These are phyloP conservation scores for Forbesichthys papilliferus DNA, from an alignment of 2,113 vertebrate genomes.

Conservation along the genomic window DNA sequence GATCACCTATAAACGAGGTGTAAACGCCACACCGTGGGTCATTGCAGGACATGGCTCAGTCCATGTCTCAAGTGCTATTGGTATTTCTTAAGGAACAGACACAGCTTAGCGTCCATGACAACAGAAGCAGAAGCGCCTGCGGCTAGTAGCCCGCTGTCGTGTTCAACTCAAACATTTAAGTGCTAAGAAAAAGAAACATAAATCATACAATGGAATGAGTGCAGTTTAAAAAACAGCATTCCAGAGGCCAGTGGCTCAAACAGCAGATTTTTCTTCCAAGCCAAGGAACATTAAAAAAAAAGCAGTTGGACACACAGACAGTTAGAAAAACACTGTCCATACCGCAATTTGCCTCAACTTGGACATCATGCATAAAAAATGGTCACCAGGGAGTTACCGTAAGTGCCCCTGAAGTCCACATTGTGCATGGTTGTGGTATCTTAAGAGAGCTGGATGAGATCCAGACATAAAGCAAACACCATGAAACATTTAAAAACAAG, in stretches of 20 bases:
- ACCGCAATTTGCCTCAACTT: conserved; percentile 2
- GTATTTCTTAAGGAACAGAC: conserved; percentile 37
- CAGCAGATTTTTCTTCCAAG: not conserved
- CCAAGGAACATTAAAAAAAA: not conserved
- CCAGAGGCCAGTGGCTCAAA: not conserved
- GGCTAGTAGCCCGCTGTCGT: conserved; percentile 38
- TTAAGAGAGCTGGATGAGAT: not conserved
- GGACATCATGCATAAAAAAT: not conserved
- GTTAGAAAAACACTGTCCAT: conserved; percentile 16
- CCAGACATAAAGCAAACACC: not conserved
- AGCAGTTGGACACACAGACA: conserved; percentile 22
- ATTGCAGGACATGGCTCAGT: conserved; percentile 51
- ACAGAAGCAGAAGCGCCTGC: conserved; percentile 49
- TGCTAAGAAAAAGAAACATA: conserved; percentile 20
- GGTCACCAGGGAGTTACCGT: conserved; percentile 19
- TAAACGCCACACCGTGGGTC: conserved; percentile 46
- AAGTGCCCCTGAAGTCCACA: not conserved
- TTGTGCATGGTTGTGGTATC: not conserved
- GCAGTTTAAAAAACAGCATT: conserved; percentile 37
- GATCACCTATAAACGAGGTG: conserved; percentile 63
- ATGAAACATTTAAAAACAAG: not conserved
- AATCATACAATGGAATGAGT: conserved; percentile 16
- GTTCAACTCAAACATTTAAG: conserved; percentile 37
- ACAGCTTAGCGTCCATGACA: conserved; percentile 45
- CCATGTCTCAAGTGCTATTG: conserved; percentile 26